phyloP scores from a whole-genome alignment of 2,113 vertebrate genomes.

The Chroicocephalus ridibundus region DNA sequence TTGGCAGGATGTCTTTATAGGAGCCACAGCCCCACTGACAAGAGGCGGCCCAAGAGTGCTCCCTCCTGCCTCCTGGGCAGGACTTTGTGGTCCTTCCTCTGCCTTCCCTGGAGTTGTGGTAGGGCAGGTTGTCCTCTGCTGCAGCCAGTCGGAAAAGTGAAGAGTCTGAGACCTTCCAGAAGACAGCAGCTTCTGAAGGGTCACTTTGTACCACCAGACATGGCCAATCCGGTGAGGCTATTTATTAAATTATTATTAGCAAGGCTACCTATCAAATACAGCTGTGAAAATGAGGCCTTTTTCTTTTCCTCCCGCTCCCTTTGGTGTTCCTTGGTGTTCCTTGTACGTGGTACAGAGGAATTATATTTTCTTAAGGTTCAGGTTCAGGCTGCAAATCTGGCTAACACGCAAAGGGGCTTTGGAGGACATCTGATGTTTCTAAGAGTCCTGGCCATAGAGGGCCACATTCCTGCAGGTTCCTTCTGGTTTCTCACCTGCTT shows the following conservation, averaged over 20 bases:
- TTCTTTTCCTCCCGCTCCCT: neutral
- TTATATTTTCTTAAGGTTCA: neutral
- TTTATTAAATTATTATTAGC: neutral
- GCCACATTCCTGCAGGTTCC: neutral
- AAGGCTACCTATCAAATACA: neutral
- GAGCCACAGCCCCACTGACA: neutral
- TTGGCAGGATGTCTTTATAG: neutral
- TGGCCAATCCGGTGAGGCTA: fast-evolving
- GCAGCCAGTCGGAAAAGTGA: neutral
- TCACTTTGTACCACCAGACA: neutral
- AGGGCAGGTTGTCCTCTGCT: neutral
- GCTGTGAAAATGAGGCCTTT: neutral
- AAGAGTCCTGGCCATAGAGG: neutral
- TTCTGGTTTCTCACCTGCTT: neutral
- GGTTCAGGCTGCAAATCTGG: neutral
- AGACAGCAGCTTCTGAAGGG: neutral
- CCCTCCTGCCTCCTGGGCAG: neutral
- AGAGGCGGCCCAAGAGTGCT: neutral
- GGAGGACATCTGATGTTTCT: neutral
- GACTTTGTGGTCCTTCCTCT: neutral
- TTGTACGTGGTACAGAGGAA: neutral
- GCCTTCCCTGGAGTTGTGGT: neutral
- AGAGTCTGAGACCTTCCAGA: neutral
- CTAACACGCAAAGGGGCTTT: neutral
- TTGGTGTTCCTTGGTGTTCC: neutral